phyloP scores from a whole-genome alignment of 2,113 vertebrate species.

The Ptilonorhynchus violaceus region DNA sequence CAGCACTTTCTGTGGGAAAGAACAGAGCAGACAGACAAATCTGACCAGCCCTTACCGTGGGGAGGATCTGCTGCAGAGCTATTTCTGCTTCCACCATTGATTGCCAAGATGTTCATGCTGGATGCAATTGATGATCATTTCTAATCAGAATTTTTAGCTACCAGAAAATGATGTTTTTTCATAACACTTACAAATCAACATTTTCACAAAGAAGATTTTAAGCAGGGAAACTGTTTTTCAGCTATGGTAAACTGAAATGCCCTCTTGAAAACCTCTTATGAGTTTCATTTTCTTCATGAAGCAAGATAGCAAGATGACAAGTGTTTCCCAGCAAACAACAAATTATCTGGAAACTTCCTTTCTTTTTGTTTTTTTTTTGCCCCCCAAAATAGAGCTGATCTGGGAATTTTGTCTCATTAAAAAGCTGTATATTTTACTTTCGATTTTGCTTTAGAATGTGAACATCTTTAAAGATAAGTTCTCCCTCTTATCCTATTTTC shows the following conservation, averaged over 20 bases:
- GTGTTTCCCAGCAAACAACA: not conserved
- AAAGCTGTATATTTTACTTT: not conserved
- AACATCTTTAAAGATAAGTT: not conserved
- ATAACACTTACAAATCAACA: not conserved
- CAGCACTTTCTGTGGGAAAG: constrained; percentile 5
- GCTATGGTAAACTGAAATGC: not conserved
- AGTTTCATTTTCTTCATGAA: not conserved
- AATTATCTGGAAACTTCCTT: not conserved
- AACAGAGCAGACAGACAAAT: not conserved
- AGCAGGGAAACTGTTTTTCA: not conserved
- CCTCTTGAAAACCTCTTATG: not conserved
- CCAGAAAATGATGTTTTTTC: not conserved
- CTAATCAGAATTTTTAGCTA: not conserved
- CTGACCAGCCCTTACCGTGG: not conserved
- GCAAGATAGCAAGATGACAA: constrained; percentile 1
- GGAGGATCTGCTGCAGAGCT: not conserved
- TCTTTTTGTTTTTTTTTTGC: rapidly evolving
- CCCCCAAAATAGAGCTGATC: not conserved
- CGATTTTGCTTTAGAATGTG: not conserved
- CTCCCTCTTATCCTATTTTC: not conserved
- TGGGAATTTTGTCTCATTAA: not conserved
- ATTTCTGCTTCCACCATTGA: not conserved
- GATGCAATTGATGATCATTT: not conserved
- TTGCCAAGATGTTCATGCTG: not conserved
- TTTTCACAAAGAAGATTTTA: not conserved